Conservation (phyloP, 2,888 invertebrate genomes). For the Drosophila melanosoma region DNA sequence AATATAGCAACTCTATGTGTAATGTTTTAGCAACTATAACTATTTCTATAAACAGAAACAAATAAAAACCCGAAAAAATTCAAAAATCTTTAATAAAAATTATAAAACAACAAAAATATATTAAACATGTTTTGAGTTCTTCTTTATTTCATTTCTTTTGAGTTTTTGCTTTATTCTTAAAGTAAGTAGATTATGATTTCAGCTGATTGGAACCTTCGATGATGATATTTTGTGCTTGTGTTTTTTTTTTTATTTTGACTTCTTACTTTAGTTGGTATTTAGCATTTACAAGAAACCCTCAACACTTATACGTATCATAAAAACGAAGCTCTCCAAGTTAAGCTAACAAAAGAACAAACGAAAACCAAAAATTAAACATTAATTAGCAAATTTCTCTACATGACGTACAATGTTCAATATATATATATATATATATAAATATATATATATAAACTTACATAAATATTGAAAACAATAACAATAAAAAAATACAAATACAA, state of each 20-base stretch:
- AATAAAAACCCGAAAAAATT: conserved; percentile 37
- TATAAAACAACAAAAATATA: conserved; percentile 29
- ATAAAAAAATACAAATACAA: conserved; percentile 45
- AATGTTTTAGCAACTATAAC: conserved; percentile 78
- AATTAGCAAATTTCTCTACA: conserved; percentile 82
- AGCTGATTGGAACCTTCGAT: conserved; percentile 18
- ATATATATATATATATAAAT: conserved; percentile 15
- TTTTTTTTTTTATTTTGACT: conserved; percentile 22
- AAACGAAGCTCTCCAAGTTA: conserved; percentile 82
- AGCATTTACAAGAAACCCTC: conserved; percentile 48
- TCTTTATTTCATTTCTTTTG: conserved; percentile 29
- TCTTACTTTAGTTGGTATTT: conserved; percentile 27
- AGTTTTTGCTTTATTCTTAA: conserved; percentile 10
- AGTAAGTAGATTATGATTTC: conserved; percentile 37
- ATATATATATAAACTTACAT: conserved; percentile 27
- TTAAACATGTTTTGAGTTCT: conserved; percentile 37
- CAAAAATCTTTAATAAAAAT: conserved; percentile 53
- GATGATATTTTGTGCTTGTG: conserved; percentile 18
- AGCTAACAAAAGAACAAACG: conserved; percentile 58
- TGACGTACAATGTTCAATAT: conserved; percentile 75
- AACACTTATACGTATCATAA: conserved; percentile 81
- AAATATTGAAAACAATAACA: conserved; percentile 56
- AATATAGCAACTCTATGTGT: conserved; percentile 75
- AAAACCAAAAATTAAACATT: conserved; percentile 65
- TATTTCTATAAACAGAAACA: conserved; percentile 67